These are phyloP conservation scores for Poecile atricapillus DNA, from an alignment of 2,113 vertebrate species.

Conservation along the genomic window DNA sequence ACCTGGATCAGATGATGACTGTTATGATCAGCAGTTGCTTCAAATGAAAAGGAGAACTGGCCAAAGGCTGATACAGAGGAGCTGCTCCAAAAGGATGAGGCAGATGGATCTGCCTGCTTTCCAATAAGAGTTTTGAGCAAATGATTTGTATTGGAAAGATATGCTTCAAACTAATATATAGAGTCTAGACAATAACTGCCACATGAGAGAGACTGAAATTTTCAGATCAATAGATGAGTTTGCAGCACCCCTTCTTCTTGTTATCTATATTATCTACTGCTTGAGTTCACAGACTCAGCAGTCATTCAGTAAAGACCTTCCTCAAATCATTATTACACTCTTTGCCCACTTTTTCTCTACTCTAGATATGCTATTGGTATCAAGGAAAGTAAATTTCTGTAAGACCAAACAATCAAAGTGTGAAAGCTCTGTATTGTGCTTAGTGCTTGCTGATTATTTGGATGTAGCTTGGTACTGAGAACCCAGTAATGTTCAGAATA, in stretches of 20 bases:
- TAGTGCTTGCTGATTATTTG: neutral
- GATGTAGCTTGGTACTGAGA: neutral
- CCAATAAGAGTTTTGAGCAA: neutral
- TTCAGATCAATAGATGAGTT: conserved; percentile 10
- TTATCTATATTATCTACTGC: neutral
- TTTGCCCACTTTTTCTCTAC: neutral
- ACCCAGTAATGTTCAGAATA: neutral
- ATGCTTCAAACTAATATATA: neutral
- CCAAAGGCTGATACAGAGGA: neutral
- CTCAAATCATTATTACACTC: neutral
- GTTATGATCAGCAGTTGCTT: neutral
- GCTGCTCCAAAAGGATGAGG: neutral
- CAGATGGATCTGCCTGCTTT: neutral
- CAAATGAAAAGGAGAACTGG: neutral
- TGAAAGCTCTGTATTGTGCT: neutral
- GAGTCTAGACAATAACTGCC: neutral
- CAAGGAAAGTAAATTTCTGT: neutral
- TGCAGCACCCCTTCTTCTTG: neutral
- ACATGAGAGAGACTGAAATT: neutral
- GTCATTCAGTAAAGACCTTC: neutral
- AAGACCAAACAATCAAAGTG: neutral
- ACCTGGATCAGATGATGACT: neutral
- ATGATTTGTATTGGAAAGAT: conserved; percentile 5
- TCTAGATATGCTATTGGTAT: neutral
- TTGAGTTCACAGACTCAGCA: neutral